Percentiles rank a stretch among this genome's conserved stretches.
Conservation (phyloP, 2,888 invertebrate genomes). For the Pantelozetes paolii region DNA sequence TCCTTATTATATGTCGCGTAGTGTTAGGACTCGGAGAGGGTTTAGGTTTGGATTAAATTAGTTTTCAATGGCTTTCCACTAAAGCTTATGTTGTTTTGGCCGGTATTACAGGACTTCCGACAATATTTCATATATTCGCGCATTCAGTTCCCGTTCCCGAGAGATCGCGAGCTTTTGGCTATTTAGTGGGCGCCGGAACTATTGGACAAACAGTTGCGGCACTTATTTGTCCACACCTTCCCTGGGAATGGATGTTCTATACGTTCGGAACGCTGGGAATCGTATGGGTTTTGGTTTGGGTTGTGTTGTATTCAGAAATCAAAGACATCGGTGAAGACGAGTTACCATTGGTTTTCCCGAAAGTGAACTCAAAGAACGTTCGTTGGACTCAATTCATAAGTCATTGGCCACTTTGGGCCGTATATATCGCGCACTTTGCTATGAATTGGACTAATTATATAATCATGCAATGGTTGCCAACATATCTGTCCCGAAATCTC, state of each 20-base stretch:
- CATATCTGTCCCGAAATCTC: constrained; percentile 63
- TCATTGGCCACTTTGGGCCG: constrained; percentile 67
- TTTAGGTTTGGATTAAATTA: constrained; percentile 56
- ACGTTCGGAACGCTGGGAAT: constrained; percentile 66
- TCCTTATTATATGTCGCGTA: constrained; percentile 63
- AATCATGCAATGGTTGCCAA: constrained; percentile 74
- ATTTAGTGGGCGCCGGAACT: constrained; percentile 67
- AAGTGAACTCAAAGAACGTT: constrained; percentile 55
- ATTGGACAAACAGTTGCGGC: constrained; percentile 70
- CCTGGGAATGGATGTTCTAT: constrained; percentile 66
- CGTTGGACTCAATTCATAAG: constrained; percentile 64
- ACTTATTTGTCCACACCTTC: constrained; percentile 64
- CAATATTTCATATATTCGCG: constrained; percentile 70
- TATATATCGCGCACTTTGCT: constrained; percentile 70
- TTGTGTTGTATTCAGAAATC: constrained; percentile 57
- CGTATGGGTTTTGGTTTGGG: constrained; percentile 64
- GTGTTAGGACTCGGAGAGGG: constrained; percentile 70
- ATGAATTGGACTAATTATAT: constrained; percentile 78
- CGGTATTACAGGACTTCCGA: constrained; percentile 64
- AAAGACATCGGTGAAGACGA: constrained; percentile 53
- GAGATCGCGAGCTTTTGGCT: constrained; percentile 67
- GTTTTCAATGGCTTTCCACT: neutral
- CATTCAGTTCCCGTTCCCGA: constrained; percentile 68
- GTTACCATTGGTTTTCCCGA: constrained; percentile 60
- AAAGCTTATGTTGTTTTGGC: neutral